Base-by-base conservation (phyloP, 2,113 vertebrate genomes). In the Carassius gibelio region DNA sequence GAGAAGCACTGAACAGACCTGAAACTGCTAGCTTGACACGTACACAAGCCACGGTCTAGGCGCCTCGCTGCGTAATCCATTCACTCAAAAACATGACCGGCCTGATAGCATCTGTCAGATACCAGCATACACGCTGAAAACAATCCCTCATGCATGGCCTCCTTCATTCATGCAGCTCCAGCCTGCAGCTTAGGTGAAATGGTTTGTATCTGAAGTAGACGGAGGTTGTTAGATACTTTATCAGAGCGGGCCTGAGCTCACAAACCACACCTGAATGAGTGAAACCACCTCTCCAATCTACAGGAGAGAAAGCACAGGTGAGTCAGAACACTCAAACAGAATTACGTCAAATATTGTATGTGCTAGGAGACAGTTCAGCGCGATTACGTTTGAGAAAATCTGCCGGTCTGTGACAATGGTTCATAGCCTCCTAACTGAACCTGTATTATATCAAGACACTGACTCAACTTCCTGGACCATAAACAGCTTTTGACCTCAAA, bases 1-100 rank as follows among this genome's bases (percentile, higher is more conserved):
- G 8, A 34, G 5, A 68, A 34, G 2, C 30, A 15, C 64, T 17
- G 64, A 68, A 68, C 19, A 71, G 68, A 42, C 68, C 36, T 71
- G 68, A 71, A 71, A 71, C 36, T 42, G 68, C 68, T n/a, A 42
- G 8, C 19, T n/a, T 26, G 71, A 75, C 71, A 75, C 71, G 71
- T 50, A 75, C 71, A 48, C 71, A n/a, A 75, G 11, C 68, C 36
- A 21, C 36, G 7, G 66, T 38, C 34, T 15, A 69, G 15, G 66
- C 17, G 15, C 30, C 64, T 36, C 34, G 3, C 30, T 0, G 30
- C 17, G 8, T 11, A 71, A 42, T 38, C 68, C 71, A 48, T 75
- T 75, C 71, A 75, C 38, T 50, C 17, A 21, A 19, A 71, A 42
- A 38, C 34, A 42, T 38, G 71, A 74, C 21, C 1, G 38, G 45